A percentile compares a stretch with the other conserved stretches of the same genome.
Evolutionary conservation across 2,113 vertebrate genomes (phyloP).

Genomic region (Anolis carolinensis): DNA sequence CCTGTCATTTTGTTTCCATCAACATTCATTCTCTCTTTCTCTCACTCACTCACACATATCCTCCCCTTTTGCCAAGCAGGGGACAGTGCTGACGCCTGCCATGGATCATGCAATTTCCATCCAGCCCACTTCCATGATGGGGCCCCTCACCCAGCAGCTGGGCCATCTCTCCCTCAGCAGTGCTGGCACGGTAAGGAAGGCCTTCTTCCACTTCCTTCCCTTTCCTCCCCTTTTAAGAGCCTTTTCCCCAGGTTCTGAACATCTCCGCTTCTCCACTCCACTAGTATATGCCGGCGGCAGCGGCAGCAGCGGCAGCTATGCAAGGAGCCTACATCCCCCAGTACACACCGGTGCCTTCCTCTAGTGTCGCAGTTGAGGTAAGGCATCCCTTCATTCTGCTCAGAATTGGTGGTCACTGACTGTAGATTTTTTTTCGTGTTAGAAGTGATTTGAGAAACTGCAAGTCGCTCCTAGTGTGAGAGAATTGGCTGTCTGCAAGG

Average conservation of each 20-base stretch:
- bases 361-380: constrained; percentile 88
- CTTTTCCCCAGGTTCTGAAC: neutral
- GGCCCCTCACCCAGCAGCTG: constrained; percentile 88
- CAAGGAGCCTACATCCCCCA: constrained; percentile 90
- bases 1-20: neutral
- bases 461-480: no score
- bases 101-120: constrained; percentile 90
- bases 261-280: neutral
- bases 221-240: no score
- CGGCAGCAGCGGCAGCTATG: constrained; percentile 84
- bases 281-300: constrained; percentile 86
- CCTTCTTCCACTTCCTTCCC: no score
- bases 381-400: constrained; percentile 12
- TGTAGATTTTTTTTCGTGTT: no score
- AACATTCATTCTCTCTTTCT: no score
- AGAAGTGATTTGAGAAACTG: no score
- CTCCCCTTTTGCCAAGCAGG: constrained; percentile 67
- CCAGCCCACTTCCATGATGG: constrained; percentile 88
- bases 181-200: constrained; percentile 80
- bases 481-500: no score
- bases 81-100: constrained; percentile 85
- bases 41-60: neutral
- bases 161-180: constrained; percentile 88
- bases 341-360: constrained; percentile 87
- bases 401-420: neutral